Conservation (phyloP, 1,140 invertebrate genomes). For the Dinothrombium tinctorium region DNA sequence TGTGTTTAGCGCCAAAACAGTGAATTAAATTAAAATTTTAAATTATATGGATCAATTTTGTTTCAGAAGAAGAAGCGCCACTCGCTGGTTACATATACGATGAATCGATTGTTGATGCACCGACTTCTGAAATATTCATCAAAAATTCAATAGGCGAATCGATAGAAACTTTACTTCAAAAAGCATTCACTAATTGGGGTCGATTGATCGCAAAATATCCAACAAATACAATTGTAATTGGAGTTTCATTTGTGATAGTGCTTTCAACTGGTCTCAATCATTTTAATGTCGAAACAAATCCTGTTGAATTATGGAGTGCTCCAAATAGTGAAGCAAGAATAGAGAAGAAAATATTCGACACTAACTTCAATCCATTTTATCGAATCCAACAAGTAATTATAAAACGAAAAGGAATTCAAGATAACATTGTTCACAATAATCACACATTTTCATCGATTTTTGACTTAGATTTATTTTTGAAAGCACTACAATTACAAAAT, state of each 20-base stretch:
- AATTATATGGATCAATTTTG: too few relatives aligned
- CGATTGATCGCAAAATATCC: slow-evolving; percentile 51
- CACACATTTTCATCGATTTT: slow-evolving; percentile 58
- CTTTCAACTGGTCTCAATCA: slow-evolving; percentile 36
- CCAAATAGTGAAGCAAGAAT: slow-evolving; percentile 52
- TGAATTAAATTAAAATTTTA: too few relatives aligned
- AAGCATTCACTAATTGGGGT: slow-evolving; percentile 54
- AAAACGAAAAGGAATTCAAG: slow-evolving; percentile 19
- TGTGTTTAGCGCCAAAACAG: too few relatives aligned
- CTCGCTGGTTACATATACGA: too few relatives aligned
- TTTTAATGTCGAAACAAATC: slow-evolving; percentile 63
- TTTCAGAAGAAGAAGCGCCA: too few relatives aligned
- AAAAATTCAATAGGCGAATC: slow-evolving; percentile 31
- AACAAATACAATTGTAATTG: slow-evolving; percentile 44
- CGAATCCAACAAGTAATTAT: slow-evolving; percentile 73
- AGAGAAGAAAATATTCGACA: slow-evolving; percentile 74
- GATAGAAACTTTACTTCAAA: slow-evolving; percentile 45
- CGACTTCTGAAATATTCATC: too few relatives aligned
- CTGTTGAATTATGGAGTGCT: slow-evolving; percentile 88
- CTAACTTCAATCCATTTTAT: slow-evolving; percentile 78
- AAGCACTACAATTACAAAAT: slow-evolving; percentile 49
- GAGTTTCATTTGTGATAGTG: slow-evolving; percentile 32
- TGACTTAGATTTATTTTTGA: slow-evolving; percentile 46
- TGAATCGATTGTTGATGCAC: too few relatives aligned
- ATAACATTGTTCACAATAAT: slow-evolving; percentile 10